Percentiles rank a stretch among this genome's conserved stretches.
Evolutionary conservation across 2,888 invertebrate species (phyloP).

Genomic region (Myathropa florea): DNA sequence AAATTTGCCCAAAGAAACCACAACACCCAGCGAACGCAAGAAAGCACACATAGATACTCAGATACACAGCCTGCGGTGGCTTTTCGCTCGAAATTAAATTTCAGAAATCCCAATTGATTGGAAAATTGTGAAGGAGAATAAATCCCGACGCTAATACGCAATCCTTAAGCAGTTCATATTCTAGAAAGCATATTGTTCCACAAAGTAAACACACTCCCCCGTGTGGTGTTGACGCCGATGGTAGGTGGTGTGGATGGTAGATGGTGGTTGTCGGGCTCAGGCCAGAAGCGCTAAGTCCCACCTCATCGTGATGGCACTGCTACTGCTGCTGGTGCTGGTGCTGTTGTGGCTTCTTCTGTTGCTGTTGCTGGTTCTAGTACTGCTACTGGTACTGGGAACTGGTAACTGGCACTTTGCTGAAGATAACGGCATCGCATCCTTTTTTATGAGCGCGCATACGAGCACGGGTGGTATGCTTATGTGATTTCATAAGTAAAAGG

Average conservation of each 20-base stretch:
- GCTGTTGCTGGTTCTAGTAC: background rate
- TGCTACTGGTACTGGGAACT: too few species aligned
- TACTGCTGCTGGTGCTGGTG: background rate
- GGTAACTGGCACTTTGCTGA: background rate
- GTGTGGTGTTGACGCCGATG: background rate
- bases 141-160: conserved; percentile 68
- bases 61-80: conserved; percentile 57
- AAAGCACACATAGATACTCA: conserved; percentile 22
- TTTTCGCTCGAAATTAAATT: conserved; percentile 67
- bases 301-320: background rate
- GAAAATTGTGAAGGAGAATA: conserved; percentile 70
- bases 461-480: conserved; percentile 13
- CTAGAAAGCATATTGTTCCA: conserved; percentile 64
- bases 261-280: background rate
- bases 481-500: conserved; percentile 41
- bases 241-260: background rate
- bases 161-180: conserved; percentile 70
- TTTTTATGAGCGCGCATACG: conserved; percentile 54
- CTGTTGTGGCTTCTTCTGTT: background rate
- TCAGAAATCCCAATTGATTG: conserved; percentile 70
- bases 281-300: conserved; percentile 31
- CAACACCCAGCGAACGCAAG: conserved; percentile 27
- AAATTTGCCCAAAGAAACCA: conserved; percentile 58
- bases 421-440: conserved; percentile 38
- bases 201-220: conserved; percentile 60